Conservation (phyloP, 2,797 vertebrate genomes). For the Etheostoma nigrum region DNA sequence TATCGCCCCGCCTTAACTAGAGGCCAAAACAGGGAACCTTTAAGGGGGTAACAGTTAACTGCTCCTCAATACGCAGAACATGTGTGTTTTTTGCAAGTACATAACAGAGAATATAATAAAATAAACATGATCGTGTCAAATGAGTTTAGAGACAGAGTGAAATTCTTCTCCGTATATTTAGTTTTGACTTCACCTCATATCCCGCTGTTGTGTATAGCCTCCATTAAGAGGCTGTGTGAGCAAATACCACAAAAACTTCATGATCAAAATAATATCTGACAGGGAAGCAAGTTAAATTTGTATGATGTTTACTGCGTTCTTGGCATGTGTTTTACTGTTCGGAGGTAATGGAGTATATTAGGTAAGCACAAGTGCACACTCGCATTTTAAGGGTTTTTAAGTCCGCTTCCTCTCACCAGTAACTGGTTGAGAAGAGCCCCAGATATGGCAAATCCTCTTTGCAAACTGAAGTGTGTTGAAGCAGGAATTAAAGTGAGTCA, state of each 20-base stretch:
- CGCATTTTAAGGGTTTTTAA: slow-evolving; percentile 19
- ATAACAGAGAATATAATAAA: not conserved
- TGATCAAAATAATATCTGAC: slow-evolving; percentile 19
- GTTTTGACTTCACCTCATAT: not conserved
- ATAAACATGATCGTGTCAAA: not conserved
- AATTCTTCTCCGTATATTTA: not conserved
- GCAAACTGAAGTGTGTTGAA: not conserved
- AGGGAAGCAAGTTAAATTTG: slow-evolving; percentile 20
- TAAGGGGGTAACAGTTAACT: not conserved
- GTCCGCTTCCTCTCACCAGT: slow-evolving; percentile 23
- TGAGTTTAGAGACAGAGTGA: not conserved
- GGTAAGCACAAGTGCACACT: slow-evolving; percentile 23
- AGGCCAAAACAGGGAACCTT: not conserved
- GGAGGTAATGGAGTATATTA: slow-evolving; percentile 42
- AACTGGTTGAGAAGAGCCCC: slow-evolving; percentile 16
- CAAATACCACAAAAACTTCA: not conserved
- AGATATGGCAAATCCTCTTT: not conserved
- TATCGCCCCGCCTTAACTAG: too few species aligned
- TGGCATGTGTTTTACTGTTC: slow-evolving; percentile 12
- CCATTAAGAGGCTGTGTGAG: not conserved
- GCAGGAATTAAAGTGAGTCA: slow-evolving; percentile 9
- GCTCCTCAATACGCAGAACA: not conserved
- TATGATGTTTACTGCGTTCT: slow-evolving; percentile 23
- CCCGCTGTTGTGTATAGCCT: not conserved
- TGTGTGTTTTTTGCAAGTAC: not conserved